Evolutionary conservation across 2,113 vertebrate genomes (phyloP).

Genomic region (Nicator chloris): DNA sequence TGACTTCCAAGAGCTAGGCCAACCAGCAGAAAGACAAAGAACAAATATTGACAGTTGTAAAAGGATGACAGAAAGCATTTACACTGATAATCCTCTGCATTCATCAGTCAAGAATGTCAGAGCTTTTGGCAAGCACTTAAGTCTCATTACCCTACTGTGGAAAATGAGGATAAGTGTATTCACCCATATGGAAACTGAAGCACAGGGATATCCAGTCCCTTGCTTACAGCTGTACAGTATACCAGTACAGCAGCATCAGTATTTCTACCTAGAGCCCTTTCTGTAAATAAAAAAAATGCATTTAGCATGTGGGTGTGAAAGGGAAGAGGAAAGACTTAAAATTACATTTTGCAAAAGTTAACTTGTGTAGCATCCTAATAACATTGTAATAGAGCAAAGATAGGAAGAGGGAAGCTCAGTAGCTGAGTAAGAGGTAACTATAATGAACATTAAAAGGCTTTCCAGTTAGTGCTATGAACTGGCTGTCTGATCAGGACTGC

Average conservation of each 20-base stretch:
- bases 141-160: not conserved
- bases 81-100: not conserved
- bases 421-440: not conserved
- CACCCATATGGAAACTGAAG: not conserved
- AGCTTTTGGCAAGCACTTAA: not conserved
- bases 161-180: conserved; percentile 1
- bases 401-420: not conserved
- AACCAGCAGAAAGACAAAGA: not conserved
- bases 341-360: not conserved
- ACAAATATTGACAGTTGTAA: not conserved
- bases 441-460: not conserved
- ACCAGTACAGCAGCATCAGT: not conserved
- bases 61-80: conserved; percentile 1
- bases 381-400: not conserved
- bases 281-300: not conserved
- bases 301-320: not conserved
- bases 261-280: not conserved
- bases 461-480: not conserved
- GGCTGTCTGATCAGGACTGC: not conserved
- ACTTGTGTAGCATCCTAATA: not conserved
- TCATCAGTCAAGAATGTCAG: not conserved
- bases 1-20: not conserved
- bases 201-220: not conserved
- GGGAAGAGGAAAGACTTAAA: not conserved
- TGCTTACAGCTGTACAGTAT: not conserved